phyloP scores from a whole-genome alignment of 2,113 vertebrate genomes.

The Tapirus terrestris region DNA sequence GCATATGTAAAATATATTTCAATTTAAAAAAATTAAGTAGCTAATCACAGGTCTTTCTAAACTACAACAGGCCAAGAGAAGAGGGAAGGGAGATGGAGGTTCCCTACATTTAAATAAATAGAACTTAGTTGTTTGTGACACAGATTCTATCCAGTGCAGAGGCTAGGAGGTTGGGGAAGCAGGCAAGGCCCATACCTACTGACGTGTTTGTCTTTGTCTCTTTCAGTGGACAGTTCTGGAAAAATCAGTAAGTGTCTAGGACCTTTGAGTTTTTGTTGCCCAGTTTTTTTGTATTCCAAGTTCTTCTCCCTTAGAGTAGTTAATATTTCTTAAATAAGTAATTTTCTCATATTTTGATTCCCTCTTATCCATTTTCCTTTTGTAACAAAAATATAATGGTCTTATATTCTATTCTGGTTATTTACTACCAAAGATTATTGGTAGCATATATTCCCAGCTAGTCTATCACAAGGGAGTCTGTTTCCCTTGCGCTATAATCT shows the following conservation, averaged over 20 bases:
- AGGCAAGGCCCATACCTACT: not conserved
- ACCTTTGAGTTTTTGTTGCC: not conserved
- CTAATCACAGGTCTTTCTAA: not conserved
- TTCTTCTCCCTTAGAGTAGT: not conserved
- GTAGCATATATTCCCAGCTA: not conserved
- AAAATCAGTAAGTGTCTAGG: slow-evolving; percentile 62
- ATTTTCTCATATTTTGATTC: not conserved
- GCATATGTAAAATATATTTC: not conserved
- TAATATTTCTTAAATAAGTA: slow-evolving; percentile 18
- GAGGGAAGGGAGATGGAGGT: not conserved
- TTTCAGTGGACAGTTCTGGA: slow-evolving; percentile 62
- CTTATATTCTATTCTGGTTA: not conserved
- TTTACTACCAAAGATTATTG: not conserved
- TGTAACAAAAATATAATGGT: not conserved
- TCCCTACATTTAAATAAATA: not conserved
- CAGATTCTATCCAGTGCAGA: not conserved
- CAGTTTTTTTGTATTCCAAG: not conserved
- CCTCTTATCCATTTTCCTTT: not conserved
- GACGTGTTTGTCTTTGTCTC: slow-evolving; percentile 53
- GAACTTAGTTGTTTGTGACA: not conserved
- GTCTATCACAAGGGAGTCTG: not conserved
- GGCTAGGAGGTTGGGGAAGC: not conserved
- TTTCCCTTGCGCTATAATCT: not conserved
- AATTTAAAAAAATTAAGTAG: not conserved
- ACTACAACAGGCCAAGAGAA: not conserved